A percentile compares a stretch with the other conserved stretches of the same genome.
Conservation (phyloP, 2,888 invertebrate genomes). For the Parnassius orleans region DNA sequence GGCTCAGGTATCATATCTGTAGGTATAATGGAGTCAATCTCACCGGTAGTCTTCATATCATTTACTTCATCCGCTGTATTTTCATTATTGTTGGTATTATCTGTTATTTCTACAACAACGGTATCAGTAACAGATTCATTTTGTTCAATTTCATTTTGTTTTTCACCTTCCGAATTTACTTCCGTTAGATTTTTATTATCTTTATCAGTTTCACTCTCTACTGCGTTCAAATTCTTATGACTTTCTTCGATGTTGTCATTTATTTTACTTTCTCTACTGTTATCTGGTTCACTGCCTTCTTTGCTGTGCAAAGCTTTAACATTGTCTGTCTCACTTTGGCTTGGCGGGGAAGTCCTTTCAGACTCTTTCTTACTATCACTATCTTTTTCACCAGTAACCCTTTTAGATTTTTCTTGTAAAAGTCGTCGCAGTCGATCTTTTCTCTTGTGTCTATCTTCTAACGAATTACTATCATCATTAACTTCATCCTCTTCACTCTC, state of each 20-base stretch:
- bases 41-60: not conserved
- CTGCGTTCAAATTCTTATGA: not conserved
- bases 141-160: conserved; percentile 7
- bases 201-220: conserved; percentile 12
- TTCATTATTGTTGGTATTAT: conserved; percentile 17
- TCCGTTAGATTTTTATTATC: conserved; percentile 3
- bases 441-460: conserved; percentile 57
- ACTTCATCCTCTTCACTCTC: conserved; percentile 67
- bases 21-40: not conserved
- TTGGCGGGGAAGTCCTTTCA: not conserved
- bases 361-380: conserved; percentile 20
- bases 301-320: not conserved
- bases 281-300: not conserved
- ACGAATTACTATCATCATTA: conserved; percentile 43
- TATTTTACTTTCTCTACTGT: not conserved
- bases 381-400: conserved; percentile 32
- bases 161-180: not conserved
- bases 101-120: conserved; percentile 8
- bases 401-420: conserved; percentile 51
- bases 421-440: conserved; percentile 60
- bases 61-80: conserved; percentile 24
- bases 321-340: not conserved
- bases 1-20: conserved; percentile 8
- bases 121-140: conserved; percentile 4
- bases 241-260: not conserved